A percentile compares a stretch with the other conserved stretches of the same genome.
Conservation (phyloP, 1,140 invertebrate species). For the Andricus grossulariae region DNA sequence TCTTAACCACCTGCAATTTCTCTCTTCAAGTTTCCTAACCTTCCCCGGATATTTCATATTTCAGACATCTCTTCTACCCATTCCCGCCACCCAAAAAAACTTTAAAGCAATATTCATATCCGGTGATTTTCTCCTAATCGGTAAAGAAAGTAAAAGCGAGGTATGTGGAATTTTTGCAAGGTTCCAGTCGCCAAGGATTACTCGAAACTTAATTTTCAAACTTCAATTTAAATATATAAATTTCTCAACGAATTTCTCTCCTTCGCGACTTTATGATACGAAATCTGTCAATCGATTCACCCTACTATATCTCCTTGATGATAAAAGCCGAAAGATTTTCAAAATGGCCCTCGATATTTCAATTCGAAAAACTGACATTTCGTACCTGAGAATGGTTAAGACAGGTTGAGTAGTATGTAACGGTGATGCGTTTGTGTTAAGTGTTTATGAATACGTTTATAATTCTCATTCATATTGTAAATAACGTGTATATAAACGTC, state of each 20-base stretch:
- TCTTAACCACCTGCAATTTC: conserved; percentile 11
- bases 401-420: conserved; percentile 53
- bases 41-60: not conserved
- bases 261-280: conserved; percentile 10
- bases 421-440: conserved; percentile 51
- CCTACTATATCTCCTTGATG: too few relatives aligned
- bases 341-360: not conserved
- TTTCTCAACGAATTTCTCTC: not conserved
- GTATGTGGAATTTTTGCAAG: not conserved
- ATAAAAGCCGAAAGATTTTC: not conserved
- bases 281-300: not conserved
- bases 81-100: conserved; percentile 20
- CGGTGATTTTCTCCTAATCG: not conserved
- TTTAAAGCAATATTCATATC: conserved; percentile 13
- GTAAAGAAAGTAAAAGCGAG: conserved; percentile 35
- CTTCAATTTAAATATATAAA: too few relatives aligned
- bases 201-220: not conserved
- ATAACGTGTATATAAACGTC: conserved; percentile 52
- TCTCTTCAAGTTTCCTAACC: too few relatives aligned
- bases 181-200: not conserved
- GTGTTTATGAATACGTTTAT: conserved; percentile 63
- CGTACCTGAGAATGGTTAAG: conserved; percentile 9
- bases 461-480: conserved; percentile 45
- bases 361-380: not conserved
- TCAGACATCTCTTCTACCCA: not conserved